Conservation (phyloP, 2,888 invertebrate species). For the Cactoblastis cactorum region DNA sequence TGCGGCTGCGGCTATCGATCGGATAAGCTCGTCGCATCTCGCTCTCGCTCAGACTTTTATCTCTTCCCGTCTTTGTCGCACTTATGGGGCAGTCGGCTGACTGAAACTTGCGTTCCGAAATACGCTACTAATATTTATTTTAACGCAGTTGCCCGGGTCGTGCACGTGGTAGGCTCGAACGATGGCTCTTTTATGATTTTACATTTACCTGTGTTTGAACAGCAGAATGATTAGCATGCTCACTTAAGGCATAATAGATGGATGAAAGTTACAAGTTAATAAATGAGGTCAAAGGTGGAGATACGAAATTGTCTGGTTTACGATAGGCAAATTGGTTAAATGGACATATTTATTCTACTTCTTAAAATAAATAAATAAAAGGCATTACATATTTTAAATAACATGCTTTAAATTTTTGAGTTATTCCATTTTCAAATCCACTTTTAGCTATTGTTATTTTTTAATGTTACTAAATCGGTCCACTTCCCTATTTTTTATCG, state of each 20-base stretch:
- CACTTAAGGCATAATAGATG: background rate
- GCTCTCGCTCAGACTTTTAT: constrained; percentile 48
- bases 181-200: constrained; percentile 12
- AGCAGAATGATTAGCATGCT: background rate
- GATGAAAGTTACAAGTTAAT: background rate
- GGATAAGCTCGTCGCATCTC: constrained; percentile 60
- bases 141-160: constrained; percentile 66
- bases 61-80: constrained; percentile 49
- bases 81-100: constrained; percentile 47
- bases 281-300: background rate
- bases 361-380: too few relatives aligned
- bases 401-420: too few relatives aligned
- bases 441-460: too few relatives aligned
- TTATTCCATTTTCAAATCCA: too few relatives aligned
- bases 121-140: constrained; percentile 79
- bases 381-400: too few relatives aligned
- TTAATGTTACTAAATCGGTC: too few relatives aligned
- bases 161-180: constrained; percentile 57
- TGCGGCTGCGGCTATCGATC: constrained; percentile 80
- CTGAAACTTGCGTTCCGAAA: constrained; percentile 69
- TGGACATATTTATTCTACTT: too few relatives aligned
- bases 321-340: too few relatives aligned
- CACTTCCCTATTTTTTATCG: too few relatives aligned
- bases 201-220: constrained; percentile 3
- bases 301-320: background rate